phyloP scores from a whole-genome alignment of 2,888 invertebrate species.

The Podotricha telesiphe region DNA sequence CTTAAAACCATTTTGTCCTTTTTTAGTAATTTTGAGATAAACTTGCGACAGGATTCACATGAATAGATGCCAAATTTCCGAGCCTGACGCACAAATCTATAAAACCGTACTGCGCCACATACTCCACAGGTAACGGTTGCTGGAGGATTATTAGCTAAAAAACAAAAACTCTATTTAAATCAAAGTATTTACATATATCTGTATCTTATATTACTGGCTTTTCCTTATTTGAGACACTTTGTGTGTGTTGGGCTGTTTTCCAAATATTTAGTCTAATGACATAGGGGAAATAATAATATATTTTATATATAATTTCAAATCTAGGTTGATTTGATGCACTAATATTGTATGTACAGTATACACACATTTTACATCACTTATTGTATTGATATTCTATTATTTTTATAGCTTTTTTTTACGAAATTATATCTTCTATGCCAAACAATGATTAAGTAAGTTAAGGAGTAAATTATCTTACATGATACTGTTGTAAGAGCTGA shows the following conservation, averaged over 20 bases:
- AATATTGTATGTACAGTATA: no score
- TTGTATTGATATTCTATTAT: no score
- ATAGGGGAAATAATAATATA: background rate
- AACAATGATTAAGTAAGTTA: background rate
- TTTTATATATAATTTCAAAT: background rate
- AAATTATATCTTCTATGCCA: no score
- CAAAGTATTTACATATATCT: background rate
- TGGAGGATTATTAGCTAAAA: constrained; percentile 82
- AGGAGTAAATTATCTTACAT: constrained; percentile 60
- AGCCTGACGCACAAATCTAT: constrained; percentile 90
- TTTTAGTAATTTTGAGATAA: constrained; percentile 92
- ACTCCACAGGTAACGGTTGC: constrained; percentile 90
- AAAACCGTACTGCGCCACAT: constrained; percentile 90
- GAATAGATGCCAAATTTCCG: constrained; percentile 93
- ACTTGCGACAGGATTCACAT: constrained; percentile 94
- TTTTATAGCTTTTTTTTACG: no score
- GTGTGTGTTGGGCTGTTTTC: no score
- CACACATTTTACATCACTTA: no score
- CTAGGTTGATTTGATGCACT: no score
- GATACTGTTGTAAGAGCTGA: constrained; percentile 75
- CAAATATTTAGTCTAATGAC: background rate
- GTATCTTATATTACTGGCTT: background rate
- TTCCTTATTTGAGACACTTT: background rate
- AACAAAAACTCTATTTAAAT: constrained; percentile 2
- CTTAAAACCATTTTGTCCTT: constrained; percentile 83